These are phyloP conservation scores for Malurus cyaneus DNA, from an alignment of 2,113 vertebrate genomes.

Conservation along the genomic window DNA sequence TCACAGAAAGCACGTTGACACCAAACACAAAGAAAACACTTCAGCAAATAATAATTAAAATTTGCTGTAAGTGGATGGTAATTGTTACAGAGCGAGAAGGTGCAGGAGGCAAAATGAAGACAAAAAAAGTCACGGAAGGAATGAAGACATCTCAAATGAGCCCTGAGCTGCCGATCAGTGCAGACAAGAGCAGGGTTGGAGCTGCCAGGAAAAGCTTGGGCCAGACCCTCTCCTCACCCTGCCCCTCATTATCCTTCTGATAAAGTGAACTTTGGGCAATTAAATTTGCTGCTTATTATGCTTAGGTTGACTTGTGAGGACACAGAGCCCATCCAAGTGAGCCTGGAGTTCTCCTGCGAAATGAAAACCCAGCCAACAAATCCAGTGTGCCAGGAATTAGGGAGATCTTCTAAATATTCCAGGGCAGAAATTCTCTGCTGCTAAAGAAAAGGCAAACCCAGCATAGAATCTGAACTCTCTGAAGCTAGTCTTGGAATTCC, in stretches of 20 bases:
- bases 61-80: not conserved
- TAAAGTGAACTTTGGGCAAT: not conserved
- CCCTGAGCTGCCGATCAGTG: not conserved
- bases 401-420: not conserved
- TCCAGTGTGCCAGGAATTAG: not conserved
- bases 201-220: not conserved
- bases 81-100: not conserved
- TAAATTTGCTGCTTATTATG: not conserved
- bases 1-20: not conserved
- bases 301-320: not conserved
- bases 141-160: not conserved
- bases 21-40: not conserved
- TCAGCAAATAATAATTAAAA: constrained; percentile 21
- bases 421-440: rapidly evolving
- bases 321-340: not conserved
- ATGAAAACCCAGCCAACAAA: not conserved
- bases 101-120: not conserved
- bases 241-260: not conserved
- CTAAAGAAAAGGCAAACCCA: not conserved
- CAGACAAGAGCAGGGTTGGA: not conserved
- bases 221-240: not conserved
- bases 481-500: not conserved
- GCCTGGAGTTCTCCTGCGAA: not conserved
- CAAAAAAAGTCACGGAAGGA: not conserved
- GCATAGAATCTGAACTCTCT: not conserved